Conservation (phyloP, 2,797 vertebrate species). For the Cyprinella venusta region DNA sequence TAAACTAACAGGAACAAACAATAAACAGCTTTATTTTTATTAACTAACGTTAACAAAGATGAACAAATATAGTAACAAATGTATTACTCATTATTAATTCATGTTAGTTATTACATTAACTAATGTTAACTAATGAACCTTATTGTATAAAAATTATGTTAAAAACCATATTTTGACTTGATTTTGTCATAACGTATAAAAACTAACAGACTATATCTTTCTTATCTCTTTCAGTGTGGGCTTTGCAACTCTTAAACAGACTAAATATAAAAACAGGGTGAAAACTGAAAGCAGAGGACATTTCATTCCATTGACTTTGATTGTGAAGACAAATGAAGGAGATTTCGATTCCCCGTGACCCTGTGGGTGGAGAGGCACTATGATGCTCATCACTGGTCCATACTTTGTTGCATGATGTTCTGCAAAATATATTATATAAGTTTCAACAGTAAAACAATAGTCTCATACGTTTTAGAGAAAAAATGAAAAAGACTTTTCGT, state of each 20-base stretch:
- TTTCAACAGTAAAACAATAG: constrained; percentile 54
- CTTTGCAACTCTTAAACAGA: constrained; percentile 56
- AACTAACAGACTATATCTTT: constrained; percentile 22
- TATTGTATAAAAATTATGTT: neutral
- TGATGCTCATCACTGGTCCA: constrained; percentile 65
- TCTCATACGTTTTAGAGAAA: constrained; percentile 57
- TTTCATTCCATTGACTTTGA: constrained; percentile 51
- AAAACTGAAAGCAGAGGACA: constrained; percentile 52
- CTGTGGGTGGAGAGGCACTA: constrained; percentile 69
- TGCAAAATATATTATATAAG: constrained; percentile 66
- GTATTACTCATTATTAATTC: too few relatives aligned
- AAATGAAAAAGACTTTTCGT: constrained; percentile 62
- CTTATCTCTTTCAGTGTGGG: constrained; percentile 37
- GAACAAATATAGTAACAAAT: too few relatives aligned
- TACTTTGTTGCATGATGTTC: constrained; percentile 77
- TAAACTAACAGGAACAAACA: too few relatives aligned
- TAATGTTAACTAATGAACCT: too few relatives aligned
- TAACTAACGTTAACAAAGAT: too few relatives aligned
- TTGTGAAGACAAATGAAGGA: constrained; percentile 68
- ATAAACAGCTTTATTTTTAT: too few relatives aligned
- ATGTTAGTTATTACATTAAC: too few relatives aligned
- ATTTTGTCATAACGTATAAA: neutral
- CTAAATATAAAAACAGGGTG: constrained; percentile 54
- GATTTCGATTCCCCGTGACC: constrained; percentile 68
- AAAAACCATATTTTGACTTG: neutral